These are phyloP conservation scores for Corythaixoides concolor DNA, from an alignment of 2,113 vertebrate species.

Conservation along the genomic window DNA sequence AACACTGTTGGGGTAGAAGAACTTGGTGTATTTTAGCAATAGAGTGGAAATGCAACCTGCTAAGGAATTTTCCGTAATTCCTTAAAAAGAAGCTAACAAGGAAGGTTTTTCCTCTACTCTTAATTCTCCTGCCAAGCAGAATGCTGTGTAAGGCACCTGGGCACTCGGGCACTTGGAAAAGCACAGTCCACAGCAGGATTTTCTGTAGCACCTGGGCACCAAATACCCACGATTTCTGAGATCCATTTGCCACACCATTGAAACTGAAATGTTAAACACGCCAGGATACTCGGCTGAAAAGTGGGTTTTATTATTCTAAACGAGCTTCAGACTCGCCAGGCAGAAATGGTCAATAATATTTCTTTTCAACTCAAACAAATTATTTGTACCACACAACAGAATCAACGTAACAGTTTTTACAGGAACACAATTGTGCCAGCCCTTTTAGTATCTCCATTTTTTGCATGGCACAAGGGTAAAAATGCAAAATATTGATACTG, in stretches of 20 bases:
- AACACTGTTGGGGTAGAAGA: fast-evolving
- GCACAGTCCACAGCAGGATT: not conserved
- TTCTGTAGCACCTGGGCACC: not conserved
- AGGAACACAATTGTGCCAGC: not conserved
- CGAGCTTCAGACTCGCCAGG: not conserved
- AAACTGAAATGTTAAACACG: not conserved
- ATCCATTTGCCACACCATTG: not conserved
- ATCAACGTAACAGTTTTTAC: not conserved
- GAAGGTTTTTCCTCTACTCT: not conserved
- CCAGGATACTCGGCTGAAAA: not conserved
- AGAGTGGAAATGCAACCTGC: not conserved
- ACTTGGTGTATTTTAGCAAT: not conserved
- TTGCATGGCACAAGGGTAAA: not conserved
- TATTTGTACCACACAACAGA: not conserved
- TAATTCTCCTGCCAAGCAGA: not conserved
- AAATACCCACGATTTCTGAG: not conserved
- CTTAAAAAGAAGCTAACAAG: not conserved
- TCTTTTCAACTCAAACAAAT: not conserved
- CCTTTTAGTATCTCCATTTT: not conserved
- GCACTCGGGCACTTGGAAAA: not conserved
- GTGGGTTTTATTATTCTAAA: not conserved
- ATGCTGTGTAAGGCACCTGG: not conserved
- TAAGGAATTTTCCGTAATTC: not conserved
- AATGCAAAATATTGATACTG: not conserved
- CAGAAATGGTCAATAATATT: not conserved